These are phyloP conservation scores for Silurus aristotelis DNA, from an alignment of 2,797 vertebrate species.

Conservation along the genomic window DNA sequence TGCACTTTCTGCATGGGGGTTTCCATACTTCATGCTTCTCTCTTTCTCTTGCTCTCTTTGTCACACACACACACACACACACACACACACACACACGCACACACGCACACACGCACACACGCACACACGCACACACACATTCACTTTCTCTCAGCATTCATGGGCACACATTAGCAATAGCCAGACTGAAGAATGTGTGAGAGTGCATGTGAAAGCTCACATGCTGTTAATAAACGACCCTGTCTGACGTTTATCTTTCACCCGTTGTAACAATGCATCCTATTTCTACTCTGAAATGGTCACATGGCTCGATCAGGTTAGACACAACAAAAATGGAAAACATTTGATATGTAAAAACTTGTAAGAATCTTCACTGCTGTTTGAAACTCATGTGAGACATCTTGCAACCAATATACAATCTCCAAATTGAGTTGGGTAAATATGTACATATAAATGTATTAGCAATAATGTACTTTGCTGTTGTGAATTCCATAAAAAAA, in stretches of 20 bases:
- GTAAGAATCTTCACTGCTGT: background rate
- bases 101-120: no score
- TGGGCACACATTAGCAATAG: slow-evolving; percentile 13
- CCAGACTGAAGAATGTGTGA: slow-evolving; percentile 21
- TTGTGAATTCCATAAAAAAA: background rate
- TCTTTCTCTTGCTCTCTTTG: slow-evolving; percentile 15
- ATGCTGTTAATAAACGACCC: slow-evolving; percentile 28
- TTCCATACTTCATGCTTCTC: slow-evolving; percentile 61
- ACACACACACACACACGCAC: no score
- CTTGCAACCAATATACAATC: background rate
- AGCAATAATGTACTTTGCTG: background rate
- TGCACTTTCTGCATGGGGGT: slow-evolving; percentile 58
- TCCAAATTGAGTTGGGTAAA: background rate
- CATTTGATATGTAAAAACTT: slow-evolving; percentile 15
- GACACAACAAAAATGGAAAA: background rate
- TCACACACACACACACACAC: background rate
- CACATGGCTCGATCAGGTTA: slow-evolving; percentile 14
- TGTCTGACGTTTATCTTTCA: slow-evolving; percentile 27
- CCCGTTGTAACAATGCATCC: slow-evolving; percentile 20
- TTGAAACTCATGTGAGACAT: slow-evolving; percentile 4
- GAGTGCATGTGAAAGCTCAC: slow-evolving; percentile 19
- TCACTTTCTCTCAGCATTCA: slow-evolving; percentile 15
- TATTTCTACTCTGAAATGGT: slow-evolving; percentile 1
- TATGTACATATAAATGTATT: background rate
- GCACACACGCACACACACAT: no score